Evolutionary conservation across 1,140 invertebrate species (phyloP), one percentile per base, ranked within the genome.

Genomic region (Oedothorax gibbosus): DNA sequence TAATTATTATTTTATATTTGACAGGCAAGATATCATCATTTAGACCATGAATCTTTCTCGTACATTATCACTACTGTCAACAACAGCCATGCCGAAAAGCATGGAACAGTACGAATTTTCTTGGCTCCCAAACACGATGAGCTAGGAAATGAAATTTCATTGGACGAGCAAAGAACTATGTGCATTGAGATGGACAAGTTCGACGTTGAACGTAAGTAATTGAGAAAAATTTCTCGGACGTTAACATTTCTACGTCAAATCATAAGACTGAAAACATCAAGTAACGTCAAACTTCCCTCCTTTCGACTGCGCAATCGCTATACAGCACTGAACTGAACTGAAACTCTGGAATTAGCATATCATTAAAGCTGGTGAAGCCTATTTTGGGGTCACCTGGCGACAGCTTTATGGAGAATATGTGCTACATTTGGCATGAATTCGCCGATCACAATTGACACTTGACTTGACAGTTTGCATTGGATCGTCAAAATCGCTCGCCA

Each of bases 61-160:
- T 86, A 80, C 77, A 79, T 79, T 18, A 86, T 86, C 53, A 53
- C 51, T 7, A 49, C 21, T 15, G 60, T 92, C 81, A 95, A 95
- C 88, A 92, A 91, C 50, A 90, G 90, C 0, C 92, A 90, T 0
- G 87, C 89, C 9, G 87, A 90, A 18, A 87, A 86, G 21, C 50
- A 65, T 62, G 76, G 54, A 49, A 86, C 85, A 20, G 85, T 86
- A 7, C 56, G 85, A 50, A 50, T 86, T 11, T 86, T 86, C 69
- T 68, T 86, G 60, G 85, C 76, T 66, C 85, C 85, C 4, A 80
- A 86, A 80, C 75, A 80, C 20, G 85, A 86, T 72, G 85, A 80
- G 68, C 60, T 86, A 12, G 77, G 77, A 10, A 86, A 86, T 54
- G n/a, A 18, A 11, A 60, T 86, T n/a, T 10, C 68, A 51, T 15